Evolutionary conservation across 2,113 vertebrate genomes (phyloP).

Genomic region (Catagonus wagneri): DNA sequence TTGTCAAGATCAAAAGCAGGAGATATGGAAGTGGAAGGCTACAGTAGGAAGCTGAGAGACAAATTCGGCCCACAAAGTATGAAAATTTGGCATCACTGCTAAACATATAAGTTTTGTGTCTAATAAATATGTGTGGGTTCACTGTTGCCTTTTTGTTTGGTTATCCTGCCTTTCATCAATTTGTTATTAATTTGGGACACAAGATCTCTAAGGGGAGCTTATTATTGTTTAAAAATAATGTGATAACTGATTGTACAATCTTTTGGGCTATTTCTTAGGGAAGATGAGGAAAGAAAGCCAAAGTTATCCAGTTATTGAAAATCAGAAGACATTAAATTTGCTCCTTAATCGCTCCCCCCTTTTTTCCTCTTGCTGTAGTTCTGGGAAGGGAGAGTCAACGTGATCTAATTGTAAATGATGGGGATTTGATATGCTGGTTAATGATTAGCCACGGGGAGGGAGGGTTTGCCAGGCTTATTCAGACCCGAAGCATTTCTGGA

Average conservation of each 20-base stretch:
- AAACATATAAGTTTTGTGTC: not conserved
- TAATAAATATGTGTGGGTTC: not conserved
- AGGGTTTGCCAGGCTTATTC: slow-evolving; percentile 80
- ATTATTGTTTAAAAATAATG: slow-evolving; percentile 40
- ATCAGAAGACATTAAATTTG: not conserved
- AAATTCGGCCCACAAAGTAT: not conserved
- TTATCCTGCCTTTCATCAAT: not conserved
- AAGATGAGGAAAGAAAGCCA: slow-evolving; percentile 45
- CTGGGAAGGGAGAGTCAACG: slow-evolving; percentile 14
- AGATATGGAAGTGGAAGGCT: not conserved
- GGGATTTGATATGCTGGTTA: slow-evolving; percentile 73
- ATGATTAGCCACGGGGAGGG: slow-evolving; percentile 70
- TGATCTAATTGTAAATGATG: slow-evolving; percentile 58
- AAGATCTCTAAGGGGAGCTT: not conserved
- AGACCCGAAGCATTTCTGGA: slow-evolving; percentile 74
- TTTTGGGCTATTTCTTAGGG: slow-evolving; percentile 22
- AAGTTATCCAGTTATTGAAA: not conserved
- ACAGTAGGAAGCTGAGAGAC: not conserved
- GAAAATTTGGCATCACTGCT: not conserved
- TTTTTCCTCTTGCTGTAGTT: not conserved
- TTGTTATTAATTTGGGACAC: not conserved
- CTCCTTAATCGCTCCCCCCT: not conserved
- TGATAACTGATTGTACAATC: not conserved
- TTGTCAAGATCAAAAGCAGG: slow-evolving; percentile 33
- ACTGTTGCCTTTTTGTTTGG: not conserved